Percentiles rank a stretch among this genome's conserved stretches.
These are phyloP conservation scores for Macrotus californicus DNA, from an alignment of 2,113 vertebrate genomes.

Conservation along the genomic window DNA sequence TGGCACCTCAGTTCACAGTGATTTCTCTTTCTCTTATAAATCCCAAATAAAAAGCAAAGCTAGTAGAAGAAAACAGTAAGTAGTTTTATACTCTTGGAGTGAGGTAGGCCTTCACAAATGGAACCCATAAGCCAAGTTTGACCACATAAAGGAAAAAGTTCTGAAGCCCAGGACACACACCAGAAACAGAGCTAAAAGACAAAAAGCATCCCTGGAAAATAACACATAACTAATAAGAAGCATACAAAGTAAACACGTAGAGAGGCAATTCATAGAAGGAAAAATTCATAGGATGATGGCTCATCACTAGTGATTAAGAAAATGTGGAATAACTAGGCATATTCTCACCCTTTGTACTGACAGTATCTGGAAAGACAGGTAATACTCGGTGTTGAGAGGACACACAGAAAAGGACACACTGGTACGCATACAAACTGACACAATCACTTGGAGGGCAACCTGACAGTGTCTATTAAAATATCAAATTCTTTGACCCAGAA, in stretches of 20 bases:
- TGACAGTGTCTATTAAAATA: neutral
- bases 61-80: neutral
- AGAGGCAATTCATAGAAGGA: neutral
- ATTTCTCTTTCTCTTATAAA: slow-evolving; percentile 24
- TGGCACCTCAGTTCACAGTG: neutral
- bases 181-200: slow-evolving; percentile 1
- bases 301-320: neutral
- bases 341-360: neutral
- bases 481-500: slow-evolving; percentile 25
- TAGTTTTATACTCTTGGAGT: neutral
- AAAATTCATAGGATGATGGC: neutral
- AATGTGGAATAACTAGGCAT: neutral
- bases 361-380: neutral
- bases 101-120: neutral
- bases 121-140: neutral
- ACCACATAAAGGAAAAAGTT: slow-evolving; percentile 1
- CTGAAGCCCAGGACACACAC: neutral
- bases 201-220: slow-evolving; percentile 20
- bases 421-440: neutral
- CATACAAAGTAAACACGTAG: neutral
- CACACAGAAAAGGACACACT: neutral
- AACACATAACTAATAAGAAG: neutral
- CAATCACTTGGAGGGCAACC: neutral
- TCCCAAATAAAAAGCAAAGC: slow-evolving; percentile 5
- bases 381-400: neutral